These are phyloP conservation scores for Nerophis ophidion DNA, from an alignment of 2,113 vertebrate species.

Conservation along the genomic window DNA sequence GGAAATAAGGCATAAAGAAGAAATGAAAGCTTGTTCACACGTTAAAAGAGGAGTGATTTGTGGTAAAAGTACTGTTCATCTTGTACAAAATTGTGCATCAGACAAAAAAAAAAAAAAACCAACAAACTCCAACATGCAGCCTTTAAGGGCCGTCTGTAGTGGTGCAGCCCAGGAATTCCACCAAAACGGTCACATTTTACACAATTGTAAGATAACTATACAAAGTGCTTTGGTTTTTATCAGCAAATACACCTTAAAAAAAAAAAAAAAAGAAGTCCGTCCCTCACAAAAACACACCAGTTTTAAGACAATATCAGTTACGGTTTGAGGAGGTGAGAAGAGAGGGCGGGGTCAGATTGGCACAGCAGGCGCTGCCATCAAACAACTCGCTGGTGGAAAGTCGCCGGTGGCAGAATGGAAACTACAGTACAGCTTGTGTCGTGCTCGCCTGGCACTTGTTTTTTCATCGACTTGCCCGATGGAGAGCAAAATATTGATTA, in stretches of 20 bases:
- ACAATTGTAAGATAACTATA: slow-evolving; percentile 59
- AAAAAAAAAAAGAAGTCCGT: slow-evolving; percentile 28
- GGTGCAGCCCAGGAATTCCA: slow-evolving; percentile 36
- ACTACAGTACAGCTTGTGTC: slow-evolving; percentile 69
- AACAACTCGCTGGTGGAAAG: slow-evolving; percentile 70
- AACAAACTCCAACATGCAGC: slow-evolving; percentile 18
- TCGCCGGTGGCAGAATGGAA: slow-evolving; percentile 75
- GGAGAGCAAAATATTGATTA: slow-evolving; percentile 61
- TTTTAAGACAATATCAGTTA: slow-evolving; percentile 59
- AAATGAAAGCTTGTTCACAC: slow-evolving; percentile 14
- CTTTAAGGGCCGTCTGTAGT: slow-evolving; percentile 41
- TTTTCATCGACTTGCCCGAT: slow-evolving; percentile 65
- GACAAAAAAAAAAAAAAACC: slow-evolving; percentile 30
- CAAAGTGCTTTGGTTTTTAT: slow-evolving; percentile 64
- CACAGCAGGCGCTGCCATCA: slow-evolving; percentile 57
- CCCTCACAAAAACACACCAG: slow-evolving; percentile 22
- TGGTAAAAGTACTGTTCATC: slow-evolving; percentile 32
- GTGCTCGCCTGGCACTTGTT: slow-evolving; percentile 73
- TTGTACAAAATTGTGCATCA: slow-evolving; percentile 40
- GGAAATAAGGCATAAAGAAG: slow-evolving; percentile 36
- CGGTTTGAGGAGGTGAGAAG: slow-evolving; percentile 28
- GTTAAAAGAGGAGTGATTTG: slow-evolving; percentile 33
- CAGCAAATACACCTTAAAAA: slow-evolving; percentile 36
- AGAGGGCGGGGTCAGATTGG: slow-evolving; percentile 48
- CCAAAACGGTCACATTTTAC: slow-evolving; percentile 40